Evolutionary conservation across 1,140 invertebrate species (phyloP).

Genomic region (Bicyclus anynana): DNA sequence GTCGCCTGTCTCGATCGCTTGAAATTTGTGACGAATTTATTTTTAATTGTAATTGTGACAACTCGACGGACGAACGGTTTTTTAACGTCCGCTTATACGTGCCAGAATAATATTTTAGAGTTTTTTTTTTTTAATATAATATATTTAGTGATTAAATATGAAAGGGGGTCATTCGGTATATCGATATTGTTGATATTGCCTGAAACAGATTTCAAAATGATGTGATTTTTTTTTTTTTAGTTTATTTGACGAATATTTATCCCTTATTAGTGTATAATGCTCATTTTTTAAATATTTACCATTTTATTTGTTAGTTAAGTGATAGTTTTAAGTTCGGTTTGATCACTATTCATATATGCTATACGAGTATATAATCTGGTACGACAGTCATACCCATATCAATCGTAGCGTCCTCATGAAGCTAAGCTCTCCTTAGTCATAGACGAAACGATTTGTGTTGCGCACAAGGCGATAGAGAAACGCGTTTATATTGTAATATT

Average conservation of each 20-base stretch:
- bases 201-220: constrained; percentile 31
- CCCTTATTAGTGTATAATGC: constrained; percentile 66
- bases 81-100: constrained; percentile 58
- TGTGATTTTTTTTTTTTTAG: constrained; percentile 49
- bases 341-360: constrained; percentile 43
- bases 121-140: constrained; percentile 48
- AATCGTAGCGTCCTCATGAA: constrained; percentile 47
- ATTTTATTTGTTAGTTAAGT: constrained; percentile 65
- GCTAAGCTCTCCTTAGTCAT: constrained; percentile 48
- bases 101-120: constrained; percentile 72
- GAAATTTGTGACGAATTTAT: constrained; percentile 46
- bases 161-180: constrained; percentile 53
- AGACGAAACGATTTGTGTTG: constrained; percentile 40
- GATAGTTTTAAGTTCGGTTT: constrained; percentile 63
- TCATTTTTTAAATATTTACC: constrained; percentile 73
- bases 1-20: too few relatives aligned
- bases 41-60: constrained; percentile 25
- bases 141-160: constrained; percentile 54
- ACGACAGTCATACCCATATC: constrained; percentile 32
- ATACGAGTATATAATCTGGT: constrained; percentile 57
- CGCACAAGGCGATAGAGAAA: constrained; percentile 50
- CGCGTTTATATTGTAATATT: constrained; percentile 25
- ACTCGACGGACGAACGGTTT: constrained; percentile 29
- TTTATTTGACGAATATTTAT: constrained; percentile 63
- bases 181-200: constrained; percentile 36